These are phyloP conservation scores for Hylaea fasciaria DNA, from an alignment of 2,888 invertebrate genomes.

Conservation along the genomic window DNA sequence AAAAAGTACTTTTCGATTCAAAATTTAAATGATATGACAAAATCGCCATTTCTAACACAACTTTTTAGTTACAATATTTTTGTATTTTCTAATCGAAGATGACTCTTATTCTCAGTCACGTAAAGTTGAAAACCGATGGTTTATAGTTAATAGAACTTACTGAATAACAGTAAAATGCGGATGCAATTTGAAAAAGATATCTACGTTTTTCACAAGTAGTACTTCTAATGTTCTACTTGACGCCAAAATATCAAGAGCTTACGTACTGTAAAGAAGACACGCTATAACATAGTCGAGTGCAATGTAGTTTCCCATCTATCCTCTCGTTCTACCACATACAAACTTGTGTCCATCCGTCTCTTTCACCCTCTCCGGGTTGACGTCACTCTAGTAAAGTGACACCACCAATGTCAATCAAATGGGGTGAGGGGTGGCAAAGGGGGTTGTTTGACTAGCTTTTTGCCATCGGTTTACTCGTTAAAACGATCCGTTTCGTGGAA, in stretches of 20 bases:
- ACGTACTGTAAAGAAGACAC: constrained; percentile 15
- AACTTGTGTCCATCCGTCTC: constrained; percentile 6
- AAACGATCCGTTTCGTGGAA: constrained; percentile 27
- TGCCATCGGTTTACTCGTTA: constrained; percentile 27
- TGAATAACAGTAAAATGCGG: no score
- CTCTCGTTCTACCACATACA: constrained; percentile 6
- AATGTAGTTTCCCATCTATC: constrained; percentile 28
- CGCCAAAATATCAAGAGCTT: background rate
- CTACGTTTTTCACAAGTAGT: no score
- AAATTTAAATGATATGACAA: no score
- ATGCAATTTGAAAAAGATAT: no score
- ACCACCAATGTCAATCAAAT: constrained; percentile 32
- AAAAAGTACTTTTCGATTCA: no score
- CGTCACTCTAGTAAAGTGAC: constrained; percentile 32
- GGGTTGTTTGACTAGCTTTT: constrained; percentile 33
- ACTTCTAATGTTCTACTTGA: background rate
- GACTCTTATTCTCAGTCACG: no score
- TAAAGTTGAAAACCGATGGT: no score
- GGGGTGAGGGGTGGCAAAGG: constrained; percentile 10
- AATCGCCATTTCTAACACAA: no score
- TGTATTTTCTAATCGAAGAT: no score
- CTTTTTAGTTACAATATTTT: no score
- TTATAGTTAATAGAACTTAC: no score
- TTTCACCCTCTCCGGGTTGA: constrained; percentile 15
- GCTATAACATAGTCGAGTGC: constrained; percentile 17